Base-by-base conservation (phyloP, 2,113 vertebrate species). In the Beaufortia kweichowensis region DNA sequence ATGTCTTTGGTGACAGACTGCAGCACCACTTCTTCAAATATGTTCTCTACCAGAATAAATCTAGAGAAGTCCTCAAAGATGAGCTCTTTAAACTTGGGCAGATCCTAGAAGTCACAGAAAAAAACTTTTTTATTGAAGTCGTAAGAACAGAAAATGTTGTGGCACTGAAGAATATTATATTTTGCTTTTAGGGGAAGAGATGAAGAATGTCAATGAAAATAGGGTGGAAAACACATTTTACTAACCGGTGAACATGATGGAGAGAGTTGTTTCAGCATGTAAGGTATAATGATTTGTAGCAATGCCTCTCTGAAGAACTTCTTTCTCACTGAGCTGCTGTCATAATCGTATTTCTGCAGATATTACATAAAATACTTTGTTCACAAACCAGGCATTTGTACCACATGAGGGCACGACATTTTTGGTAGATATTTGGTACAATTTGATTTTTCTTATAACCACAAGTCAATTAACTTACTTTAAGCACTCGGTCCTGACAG, bases 1-100 rank as follows among this genome's bases (percentile, higher is more conserved):
- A 98, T 98, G 84, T 99, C 96, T 82, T 97, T 99, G 90, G 93
- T 93, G 81, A 98, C 95, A 0, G 95, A 95, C 88, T 98, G 97
- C 6, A 99, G 88, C 78, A 99, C 95, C 6, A 96, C 94, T 88
- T 98, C 97, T 85, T 98, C 97, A 0, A 94, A 98, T 0, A 95
- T 90, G 83, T 96, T 98, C 79, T 98, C 95, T 84, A 98, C 94
- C 81, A 96, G 89, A 79, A 98, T 93, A 87, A 96, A 98, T 57
- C 81, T 91, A 70, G 95, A 94, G 15, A 96, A 95, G 86, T 99
- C 97, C 87, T 96, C 97, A 0, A 98, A 99, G 90, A 99, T 98
- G 41, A 98, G 87, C 88, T 98, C 97, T 85, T 94, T 91, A 79
- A 95, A 99, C 66, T 88, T 92, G 4, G 94, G 92, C 43, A 99